These are phyloP conservation scores for Steinernema khuongi DNA, from an alignment of 1,140 invertebrate species.

Conservation along the genomic window DNA sequence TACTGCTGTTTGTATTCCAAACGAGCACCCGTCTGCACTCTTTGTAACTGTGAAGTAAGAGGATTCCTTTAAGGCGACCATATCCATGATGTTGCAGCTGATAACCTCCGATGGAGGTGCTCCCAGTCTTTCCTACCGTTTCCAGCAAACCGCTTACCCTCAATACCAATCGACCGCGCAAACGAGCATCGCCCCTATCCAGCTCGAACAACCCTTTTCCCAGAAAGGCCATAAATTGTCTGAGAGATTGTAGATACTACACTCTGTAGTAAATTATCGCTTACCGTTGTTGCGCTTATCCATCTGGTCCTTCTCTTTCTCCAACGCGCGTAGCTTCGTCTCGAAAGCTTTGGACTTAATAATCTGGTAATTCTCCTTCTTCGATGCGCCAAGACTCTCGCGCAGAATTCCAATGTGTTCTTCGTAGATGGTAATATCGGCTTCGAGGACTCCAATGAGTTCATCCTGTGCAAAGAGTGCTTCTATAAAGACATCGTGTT, in stretches of 20 bases:
- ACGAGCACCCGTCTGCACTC: slow-evolving; percentile 29
- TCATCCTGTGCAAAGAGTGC: slow-evolving; percentile 55
- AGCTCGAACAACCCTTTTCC: not conserved
- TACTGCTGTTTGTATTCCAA: slow-evolving; percentile 46
- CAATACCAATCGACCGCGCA: not conserved
- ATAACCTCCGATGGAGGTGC: slow-evolving; percentile 11
- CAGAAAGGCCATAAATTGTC: slow-evolving; percentile 5
- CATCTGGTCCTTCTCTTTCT: slow-evolving; percentile 55
- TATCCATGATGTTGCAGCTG: slow-evolving; percentile 15
- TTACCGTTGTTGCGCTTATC: slow-evolving; percentile 49
- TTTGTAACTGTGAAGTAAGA: slow-evolving; percentile 44
- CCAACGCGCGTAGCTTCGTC: slow-evolving; percentile 53
- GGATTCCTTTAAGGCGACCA: not conserved
- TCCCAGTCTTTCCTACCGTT: not conserved
- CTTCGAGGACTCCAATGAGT: slow-evolving; percentile 50
- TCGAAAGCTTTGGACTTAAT: slow-evolving; percentile 54
- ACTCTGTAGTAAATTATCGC: slow-evolving; percentile 20
- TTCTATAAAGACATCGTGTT: slow-evolving; percentile 38
- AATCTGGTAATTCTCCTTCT: slow-evolving; percentile 45
- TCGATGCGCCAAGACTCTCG: slow-evolving; percentile 50
- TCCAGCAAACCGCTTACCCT: not conserved
- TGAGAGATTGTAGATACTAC: not conserved
- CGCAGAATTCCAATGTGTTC: slow-evolving; percentile 53
- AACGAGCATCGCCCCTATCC: slow-evolving; percentile 12
- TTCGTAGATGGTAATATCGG: slow-evolving; percentile 55